phyloP scores from a whole-genome alignment of 2,797 vertebrate genomes.

The Chanos chanos region DNA sequence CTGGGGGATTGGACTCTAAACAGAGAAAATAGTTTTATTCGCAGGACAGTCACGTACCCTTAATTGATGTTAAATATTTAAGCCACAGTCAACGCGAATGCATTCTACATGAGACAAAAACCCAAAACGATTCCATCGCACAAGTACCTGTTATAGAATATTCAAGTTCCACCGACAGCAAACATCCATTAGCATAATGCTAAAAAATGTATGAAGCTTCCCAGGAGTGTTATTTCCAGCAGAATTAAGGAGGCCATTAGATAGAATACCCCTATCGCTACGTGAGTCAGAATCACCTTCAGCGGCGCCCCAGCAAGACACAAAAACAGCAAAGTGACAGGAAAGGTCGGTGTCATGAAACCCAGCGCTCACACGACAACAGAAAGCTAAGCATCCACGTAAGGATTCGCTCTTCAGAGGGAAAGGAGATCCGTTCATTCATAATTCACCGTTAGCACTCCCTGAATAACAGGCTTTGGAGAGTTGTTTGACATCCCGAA shows the following conservation, averaged over 20 bases:
- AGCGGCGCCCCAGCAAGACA: constrained; percentile 14
- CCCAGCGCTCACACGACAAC: background rate
- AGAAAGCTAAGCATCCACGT: constrained; percentile 17
- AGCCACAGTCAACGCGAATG: too few species aligned
- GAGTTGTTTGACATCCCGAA: constrained; percentile 37
- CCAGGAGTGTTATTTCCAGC: constrained; percentile 53
- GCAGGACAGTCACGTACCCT: too few species aligned
- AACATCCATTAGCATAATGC: constrained; percentile 69
- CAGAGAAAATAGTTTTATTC: too few species aligned
- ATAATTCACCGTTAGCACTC: constrained; percentile 41
- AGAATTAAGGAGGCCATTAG: constrained; percentile 54
- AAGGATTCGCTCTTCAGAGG: constrained; percentile 6
- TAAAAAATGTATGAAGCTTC: constrained; percentile 67
- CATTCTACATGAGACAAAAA: too few species aligned
- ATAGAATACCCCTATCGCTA: constrained; percentile 30
- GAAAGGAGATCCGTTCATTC: constrained; percentile 27
- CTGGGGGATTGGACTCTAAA: too few species aligned
- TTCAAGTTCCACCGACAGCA: constrained; percentile 64
- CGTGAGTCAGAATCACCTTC: constrained; percentile 30
- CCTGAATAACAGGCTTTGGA: constrained; percentile 41
- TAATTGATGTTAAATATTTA: too few species aligned
- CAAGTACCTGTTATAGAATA: constrained; percentile 71
- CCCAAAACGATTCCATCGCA: constrained; percentile 2
- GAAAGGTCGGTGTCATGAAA: background rate
- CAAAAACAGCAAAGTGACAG: background rate